Evolutionary conservation across 1,140 invertebrate genomes (phyloP).

Genomic region (Sitodiplosis mosellana): DNA sequence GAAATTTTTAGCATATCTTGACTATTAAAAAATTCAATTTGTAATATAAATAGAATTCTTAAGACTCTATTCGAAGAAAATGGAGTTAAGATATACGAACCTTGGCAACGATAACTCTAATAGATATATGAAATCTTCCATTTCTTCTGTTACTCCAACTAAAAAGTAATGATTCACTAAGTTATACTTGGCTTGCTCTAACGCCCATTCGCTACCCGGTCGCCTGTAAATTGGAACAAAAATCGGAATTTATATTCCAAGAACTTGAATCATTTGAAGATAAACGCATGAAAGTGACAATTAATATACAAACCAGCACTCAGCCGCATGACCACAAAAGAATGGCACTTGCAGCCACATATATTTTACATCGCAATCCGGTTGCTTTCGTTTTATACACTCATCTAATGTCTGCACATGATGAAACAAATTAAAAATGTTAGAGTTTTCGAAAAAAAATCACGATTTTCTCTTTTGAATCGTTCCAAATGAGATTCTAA

Average conservation of each 20-base stretch:
- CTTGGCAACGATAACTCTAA: slow-evolving; percentile 70
- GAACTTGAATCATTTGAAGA: not conserved
- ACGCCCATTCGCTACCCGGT: slow-evolving; percentile 82
- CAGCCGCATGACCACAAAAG: slow-evolving; percentile 87
- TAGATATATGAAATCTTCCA: slow-evolving; percentile 83
- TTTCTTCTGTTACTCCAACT: slow-evolving; percentile 90
- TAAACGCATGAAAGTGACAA: not conserved
- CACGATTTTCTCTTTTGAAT: too few relatives aligned
- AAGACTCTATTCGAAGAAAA: too few relatives aligned
- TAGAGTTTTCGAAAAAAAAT: too few relatives aligned
- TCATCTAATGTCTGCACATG: slow-evolving; percentile 92
- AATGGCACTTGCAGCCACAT: slow-evolving; percentile 96
- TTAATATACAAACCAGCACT: slow-evolving; percentile 65
- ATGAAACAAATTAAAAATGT: too few relatives aligned
- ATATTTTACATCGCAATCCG: slow-evolving; percentile 87
- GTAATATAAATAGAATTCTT: too few relatives aligned
- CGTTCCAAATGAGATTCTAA: too few relatives aligned
- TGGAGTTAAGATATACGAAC: too few relatives aligned
- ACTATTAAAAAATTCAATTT: too few relatives aligned
- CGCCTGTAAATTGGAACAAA: slow-evolving; percentile 37
- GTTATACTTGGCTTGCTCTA: slow-evolving; percentile 90
- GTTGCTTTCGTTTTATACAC: slow-evolving; percentile 62
- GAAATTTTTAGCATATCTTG: too few relatives aligned
- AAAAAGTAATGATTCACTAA: slow-evolving; percentile 84
- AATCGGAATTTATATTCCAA: too few relatives aligned